Evolutionary conservation across 2,888 invertebrate genomes (phyloP), one percentile per base, ranked within the genome.

Genomic region (Stegophylla sp.): DNA sequence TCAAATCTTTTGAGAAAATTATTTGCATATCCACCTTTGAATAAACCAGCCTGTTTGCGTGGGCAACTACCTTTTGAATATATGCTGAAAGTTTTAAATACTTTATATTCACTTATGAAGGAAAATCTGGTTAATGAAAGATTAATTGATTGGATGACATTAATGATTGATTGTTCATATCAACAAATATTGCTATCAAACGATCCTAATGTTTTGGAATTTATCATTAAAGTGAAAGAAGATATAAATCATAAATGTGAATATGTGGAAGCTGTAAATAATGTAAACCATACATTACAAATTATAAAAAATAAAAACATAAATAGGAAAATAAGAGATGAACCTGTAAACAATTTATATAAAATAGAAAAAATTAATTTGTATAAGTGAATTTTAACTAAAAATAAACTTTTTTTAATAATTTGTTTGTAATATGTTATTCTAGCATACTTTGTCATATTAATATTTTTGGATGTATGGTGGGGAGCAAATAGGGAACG

Each of bases 281-380:
- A 61, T 43, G 34, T n/a, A 26, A 79, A 79, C 3, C 61, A 51
- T 71, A 71, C 41, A n/a, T 20, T 71, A 13, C n/a, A 23, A 7
- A 12, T 79, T 51, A 51, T 71, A 20, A 69, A 79, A 48, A 79
- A 1, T 71, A 79, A 79, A 61, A 79, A 48, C 61, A 9, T 45
- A 7, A 71, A 61, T 41, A 71, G n/a, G 26, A 69, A 79, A 26
- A 79, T 48, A 23, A 23, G 48, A 59, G 79, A 79, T 41, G 79
- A 71, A 61, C 79, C 61, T 51, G 41, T 71, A 26, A 79, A 79
- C 41, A 71, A 71, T 51, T 79, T 79, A 51, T 79, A 79, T 51
- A 79, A 61, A 79, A 79, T 79, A 71, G 79, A 79, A 79, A 79
- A 5, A 41, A 79, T 79, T 69, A 71, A 79, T 79, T 79, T 79